Evolutionary conservation across 2,888 invertebrate genomes (phyloP).

Genomic region (Agrilus biguttatus): DNA sequence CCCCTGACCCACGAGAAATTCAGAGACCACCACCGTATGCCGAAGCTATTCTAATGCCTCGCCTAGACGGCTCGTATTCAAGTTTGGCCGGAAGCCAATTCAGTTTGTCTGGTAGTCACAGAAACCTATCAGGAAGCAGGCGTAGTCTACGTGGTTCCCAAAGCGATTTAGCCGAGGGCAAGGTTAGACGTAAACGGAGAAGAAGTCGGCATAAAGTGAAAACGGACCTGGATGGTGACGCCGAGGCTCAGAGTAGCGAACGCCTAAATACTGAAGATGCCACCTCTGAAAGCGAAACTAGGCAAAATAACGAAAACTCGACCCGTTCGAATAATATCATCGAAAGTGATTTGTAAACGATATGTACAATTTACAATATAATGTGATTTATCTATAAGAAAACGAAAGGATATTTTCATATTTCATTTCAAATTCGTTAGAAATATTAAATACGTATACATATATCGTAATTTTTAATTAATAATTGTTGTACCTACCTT

Average conservation of each 20-base stretch:
- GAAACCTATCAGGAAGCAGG: constrained; percentile 15
- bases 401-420: no score
- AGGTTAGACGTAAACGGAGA: constrained; percentile 10
- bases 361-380: neutral
- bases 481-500: no score
- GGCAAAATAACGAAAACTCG: neutral
- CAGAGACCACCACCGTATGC: constrained; percentile 61
- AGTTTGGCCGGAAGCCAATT: constrained; percentile 25
- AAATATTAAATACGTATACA: no score
- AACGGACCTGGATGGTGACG: no score
- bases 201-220: no score
- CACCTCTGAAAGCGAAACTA: no score
- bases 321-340: neutral
- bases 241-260: no score
- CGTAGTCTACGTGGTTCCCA: constrained; percentile 9
- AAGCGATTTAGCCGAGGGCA: constrained; percentile 18
- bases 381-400: no score
- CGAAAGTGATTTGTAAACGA: constrained; percentile 4
- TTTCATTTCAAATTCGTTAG: neutral
- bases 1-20: constrained; percentile 53
- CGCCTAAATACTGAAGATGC: no score
- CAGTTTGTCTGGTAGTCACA: constrained; percentile 18
- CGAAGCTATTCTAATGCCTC: constrained; percentile 63
- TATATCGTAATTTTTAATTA: neutral
- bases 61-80: constrained; percentile 45